Percentiles rank a stretch among this genome's conserved stretches.
Evolutionary conservation across 1,140 invertebrate genomes (phyloP).

Genomic region (Helicoverpa armigera): DNA sequence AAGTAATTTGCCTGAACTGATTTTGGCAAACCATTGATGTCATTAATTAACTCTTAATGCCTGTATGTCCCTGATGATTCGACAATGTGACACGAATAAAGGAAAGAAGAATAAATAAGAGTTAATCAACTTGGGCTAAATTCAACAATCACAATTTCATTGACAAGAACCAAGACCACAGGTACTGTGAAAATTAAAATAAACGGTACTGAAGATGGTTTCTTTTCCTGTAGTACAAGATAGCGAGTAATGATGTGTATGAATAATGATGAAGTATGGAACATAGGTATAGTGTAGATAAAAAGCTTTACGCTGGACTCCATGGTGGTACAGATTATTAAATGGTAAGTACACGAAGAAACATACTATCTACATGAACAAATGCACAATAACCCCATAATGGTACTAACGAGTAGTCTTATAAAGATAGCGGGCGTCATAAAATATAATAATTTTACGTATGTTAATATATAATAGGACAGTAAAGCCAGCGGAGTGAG

Average conservation of each 20-base stretch:
- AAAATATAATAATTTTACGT: slow-evolving; percentile 69
- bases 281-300: too few species aligned
- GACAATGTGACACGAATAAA: background rate
- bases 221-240: too few species aligned
- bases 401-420: slow-evolving; percentile 41
- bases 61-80: background rate
- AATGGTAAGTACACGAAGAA: background rate
- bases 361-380: background rate
- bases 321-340: too few species aligned
- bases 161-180: too few species aligned
- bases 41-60: background rate
- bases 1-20: background rate
- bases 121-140: too few species aligned
- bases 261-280: too few species aligned
- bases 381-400: slow-evolving; percentile 34
- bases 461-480: slow-evolving; percentile 81
- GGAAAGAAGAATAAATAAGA: too few species aligned
- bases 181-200: too few species aligned
- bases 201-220: too few species aligned
- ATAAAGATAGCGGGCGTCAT: slow-evolving; percentile 52
- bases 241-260: too few species aligned
- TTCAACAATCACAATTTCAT: too few species aligned
- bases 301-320: too few species aligned
- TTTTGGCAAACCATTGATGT: background rate
- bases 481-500: slow-evolving; percentile 73